A percentile compares a stretch with the other conserved stretches of the same genome.
phyloP scores from a whole-genome alignment of 2,797 vertebrate genomes.

The Leptatherina wallacei region DNA sequence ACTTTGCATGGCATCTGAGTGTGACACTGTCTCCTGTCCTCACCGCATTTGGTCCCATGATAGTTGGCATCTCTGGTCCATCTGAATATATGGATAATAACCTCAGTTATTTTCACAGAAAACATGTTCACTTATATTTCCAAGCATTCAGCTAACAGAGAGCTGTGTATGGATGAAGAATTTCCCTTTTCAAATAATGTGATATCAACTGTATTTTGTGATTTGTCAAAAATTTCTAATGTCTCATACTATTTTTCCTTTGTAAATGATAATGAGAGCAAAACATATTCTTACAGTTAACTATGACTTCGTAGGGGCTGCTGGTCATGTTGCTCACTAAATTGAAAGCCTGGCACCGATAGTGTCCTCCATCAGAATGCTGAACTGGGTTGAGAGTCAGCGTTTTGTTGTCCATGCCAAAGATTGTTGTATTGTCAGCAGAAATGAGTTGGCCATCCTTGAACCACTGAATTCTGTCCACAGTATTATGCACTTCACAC shows the following conservation, averaged over 20 bases:
- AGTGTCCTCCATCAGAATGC: slow-evolving; percentile 64
- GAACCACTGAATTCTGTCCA: slow-evolving; percentile 67
- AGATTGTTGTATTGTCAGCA: slow-evolving; percentile 32
- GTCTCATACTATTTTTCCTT: neutral
- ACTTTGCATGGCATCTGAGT: slow-evolving; percentile 53
- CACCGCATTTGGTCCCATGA: slow-evolving; percentile 26
- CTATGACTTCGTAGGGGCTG: slow-evolving; percentile 40
- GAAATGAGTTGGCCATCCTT: slow-evolving; percentile 48
- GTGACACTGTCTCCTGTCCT: slow-evolving; percentile 33
- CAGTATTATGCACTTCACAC: slow-evolving; percentile 62
- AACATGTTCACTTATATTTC: slow-evolving; percentile 5
- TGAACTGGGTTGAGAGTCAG: slow-evolving; percentile 57
- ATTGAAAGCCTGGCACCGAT: slow-evolving; percentile 72
- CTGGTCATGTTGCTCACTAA: slow-evolving; percentile 72
- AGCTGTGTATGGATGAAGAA: neutral
- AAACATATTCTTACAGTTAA: slow-evolving; percentile 74
- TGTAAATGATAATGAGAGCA: neutral
- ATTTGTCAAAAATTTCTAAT: too few species aligned
- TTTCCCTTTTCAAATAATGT: neutral
- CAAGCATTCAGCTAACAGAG: neutral
- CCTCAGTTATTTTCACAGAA: neutral
- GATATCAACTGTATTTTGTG: too few species aligned
- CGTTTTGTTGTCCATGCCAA: slow-evolving; percentile 58
- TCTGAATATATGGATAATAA: slow-evolving; percentile 44
- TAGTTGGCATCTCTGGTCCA: slow-evolving; percentile 50